Evolutionary conservation across 2,888 invertebrate species (phyloP), one percentile per base, ranked within the genome.

Genomic region (Andrena minutula): DNA sequence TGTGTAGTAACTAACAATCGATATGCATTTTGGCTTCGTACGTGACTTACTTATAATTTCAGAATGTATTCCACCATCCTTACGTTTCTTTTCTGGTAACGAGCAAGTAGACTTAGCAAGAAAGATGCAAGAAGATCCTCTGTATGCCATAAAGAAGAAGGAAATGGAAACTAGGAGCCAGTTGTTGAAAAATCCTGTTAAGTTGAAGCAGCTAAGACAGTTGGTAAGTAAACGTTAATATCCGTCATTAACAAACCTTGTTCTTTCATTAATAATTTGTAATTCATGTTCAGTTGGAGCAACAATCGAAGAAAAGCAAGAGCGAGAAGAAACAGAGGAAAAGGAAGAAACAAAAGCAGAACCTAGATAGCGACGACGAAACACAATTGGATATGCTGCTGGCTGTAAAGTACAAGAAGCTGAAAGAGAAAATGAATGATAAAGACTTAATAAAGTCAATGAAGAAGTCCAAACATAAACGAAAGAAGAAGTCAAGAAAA

Each of bases 121-220:
- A 26, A 99, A 99, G 94, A 95, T 98, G 83, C 96, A 98, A 92
- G 99, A 99, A 94, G 99, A 99, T 95, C 99, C 99, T 0, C 94
- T 99, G 53, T 96, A 98, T 92, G 95, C 97, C 2, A 99, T 99
- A 7, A 97, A 97, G 90, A 97, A 98, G 91, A 96, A 97, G 74
- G 99, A 99, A 94, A 96, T 98, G 92, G 98, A 99, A 91, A 97
- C 97, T 0, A 95, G 97, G 56, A 96, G 97, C 79, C 97, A 97
- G 79, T 95, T 99, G 49, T 93, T 99, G 3, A 97, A 98, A 89
- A 99, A 99, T 95, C 99, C 99, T 0, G 96, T 99, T 0, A 98
- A 98, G 93, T 94, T 99, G 87, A 98, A 98, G 86, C 97, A 97
- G 91, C 94, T 99, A 0, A 96, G 98, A 89, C 96, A 97, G 91